Evolutionary conservation across 2,888 invertebrate species (phyloP).

Genomic region (Sminthurinus aureus): DNA sequence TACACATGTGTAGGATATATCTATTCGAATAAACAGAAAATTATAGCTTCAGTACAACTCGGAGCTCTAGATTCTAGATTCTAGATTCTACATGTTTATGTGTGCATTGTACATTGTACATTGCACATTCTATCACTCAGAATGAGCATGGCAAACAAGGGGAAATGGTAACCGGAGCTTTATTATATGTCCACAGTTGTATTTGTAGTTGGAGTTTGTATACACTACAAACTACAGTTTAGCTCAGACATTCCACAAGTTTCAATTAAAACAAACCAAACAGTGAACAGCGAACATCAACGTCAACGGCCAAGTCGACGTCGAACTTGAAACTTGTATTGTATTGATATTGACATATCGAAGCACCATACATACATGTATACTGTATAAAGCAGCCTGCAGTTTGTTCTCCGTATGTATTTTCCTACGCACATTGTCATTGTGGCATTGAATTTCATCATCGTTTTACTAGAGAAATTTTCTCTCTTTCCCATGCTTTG

Average conservation of each 20-base stretch:
- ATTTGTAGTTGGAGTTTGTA: background rate
- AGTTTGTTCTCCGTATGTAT: slow-evolving; percentile 21
- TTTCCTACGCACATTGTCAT: background rate
- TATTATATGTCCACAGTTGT: slow-evolving; percentile 20
- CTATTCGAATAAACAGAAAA: background rate
- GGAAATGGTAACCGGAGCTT: slow-evolving; percentile 7
- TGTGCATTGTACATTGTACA: no score
- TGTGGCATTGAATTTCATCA: background rate
- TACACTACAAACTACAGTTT: background rate
- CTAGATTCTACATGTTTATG: no score
- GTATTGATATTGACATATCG: background rate
- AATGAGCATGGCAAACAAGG: background rate
- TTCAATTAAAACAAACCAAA: slow-evolving; percentile 43
- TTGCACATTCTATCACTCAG: no score
- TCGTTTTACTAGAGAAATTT: background rate
- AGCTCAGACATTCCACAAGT: slow-evolving; percentile 43
- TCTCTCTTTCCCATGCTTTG: background rate
- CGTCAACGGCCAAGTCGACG: background rate
- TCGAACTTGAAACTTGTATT: background rate
- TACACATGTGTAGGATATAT: background rate
- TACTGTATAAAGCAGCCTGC: no score
- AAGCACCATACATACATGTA: no score
- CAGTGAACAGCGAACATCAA: slow-evolving; percentile 14
- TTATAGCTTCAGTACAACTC: no score
- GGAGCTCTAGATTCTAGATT: no score